Conservation (phyloP, 2,888 invertebrate species). For the Xestobium rufovillosum region DNA sequence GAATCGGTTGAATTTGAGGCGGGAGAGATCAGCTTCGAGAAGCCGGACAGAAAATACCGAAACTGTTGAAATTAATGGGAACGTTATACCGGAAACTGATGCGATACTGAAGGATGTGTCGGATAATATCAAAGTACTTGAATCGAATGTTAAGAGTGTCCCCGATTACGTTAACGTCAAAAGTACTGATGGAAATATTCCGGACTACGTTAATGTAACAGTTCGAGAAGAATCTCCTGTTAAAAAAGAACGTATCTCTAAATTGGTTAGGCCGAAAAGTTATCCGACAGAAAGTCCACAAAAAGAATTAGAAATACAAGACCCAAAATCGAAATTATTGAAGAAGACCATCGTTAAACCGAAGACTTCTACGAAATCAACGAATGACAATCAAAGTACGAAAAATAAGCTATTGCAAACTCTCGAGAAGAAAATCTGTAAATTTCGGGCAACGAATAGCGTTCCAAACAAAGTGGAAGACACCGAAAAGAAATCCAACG, state of each 20-base stretch:
- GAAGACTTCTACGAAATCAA: slow-evolving; percentile 4
- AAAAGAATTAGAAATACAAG: too few species aligned
- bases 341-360: slow-evolving; percentile 21
- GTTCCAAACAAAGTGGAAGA: slow-evolving; percentile 38
- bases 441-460: slow-evolving; percentile 47
- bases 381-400: slow-evolving; percentile 5
- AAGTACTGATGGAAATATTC: slow-evolving; percentile 10
- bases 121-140: slow-evolving; percentile 36
- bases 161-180: slow-evolving; percentile 34
- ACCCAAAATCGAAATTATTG: slow-evolving; percentile 6
- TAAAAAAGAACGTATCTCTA: slow-evolving; percentile 42
- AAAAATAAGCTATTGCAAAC: slow-evolving; percentile 60
- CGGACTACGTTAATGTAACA: slow-evolving; percentile 14
- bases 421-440: slow-evolving; percentile 70
- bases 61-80: slow-evolving; percentile 7
- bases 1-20: slow-evolving; percentile 30
- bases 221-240: slow-evolving; percentile 10
- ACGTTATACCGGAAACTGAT: slow-evolving; percentile 29
- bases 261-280: slow-evolving; percentile 50
- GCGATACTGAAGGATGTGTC: slow-evolving; percentile 32
- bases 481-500: slow-evolving; percentile 39
- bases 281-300: slow-evolving; percentile 45
- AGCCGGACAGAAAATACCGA: slow-evolving; percentile 22
- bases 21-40: slow-evolving; percentile 34
- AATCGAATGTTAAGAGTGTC: slow-evolving; percentile 27